Percentiles rank a stretch among this genome's conserved stretches.
Evolutionary conservation across 2,113 vertebrate genomes (phyloP).

Genomic region (Brachypteracias leptosomus): DNA sequence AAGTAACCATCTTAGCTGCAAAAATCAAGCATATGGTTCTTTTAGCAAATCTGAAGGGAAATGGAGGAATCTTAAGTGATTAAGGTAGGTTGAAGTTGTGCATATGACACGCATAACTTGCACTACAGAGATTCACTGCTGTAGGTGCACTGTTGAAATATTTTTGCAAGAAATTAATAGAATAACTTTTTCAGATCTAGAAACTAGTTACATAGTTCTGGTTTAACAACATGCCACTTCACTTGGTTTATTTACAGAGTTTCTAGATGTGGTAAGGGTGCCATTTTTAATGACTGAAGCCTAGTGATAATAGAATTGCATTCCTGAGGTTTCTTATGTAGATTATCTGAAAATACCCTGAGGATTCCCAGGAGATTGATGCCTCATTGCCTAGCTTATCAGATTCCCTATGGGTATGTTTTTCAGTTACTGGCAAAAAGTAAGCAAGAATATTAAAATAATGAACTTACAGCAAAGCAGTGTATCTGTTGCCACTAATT

Average conservation of each 20-base stretch:
- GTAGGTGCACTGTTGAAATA: not conserved
- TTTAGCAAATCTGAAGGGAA: not conserved
- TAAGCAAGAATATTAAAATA: not conserved
- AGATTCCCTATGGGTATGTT: not conserved
- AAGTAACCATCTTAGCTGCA: not conserved
- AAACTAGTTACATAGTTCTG: not conserved
- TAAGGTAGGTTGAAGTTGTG: not conserved
- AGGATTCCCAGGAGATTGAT: not conserved
- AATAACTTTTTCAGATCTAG: not conserved
- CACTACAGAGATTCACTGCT: not conserved
- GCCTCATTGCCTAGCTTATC: not conserved
- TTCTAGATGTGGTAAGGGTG: not conserved
- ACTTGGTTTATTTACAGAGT: not conserved
- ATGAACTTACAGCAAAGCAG: not conserved
- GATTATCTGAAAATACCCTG: not conserved
- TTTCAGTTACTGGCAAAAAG: not conserved
- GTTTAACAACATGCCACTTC: not conserved
- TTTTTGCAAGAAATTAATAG: not conserved
- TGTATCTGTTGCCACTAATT: not conserved
- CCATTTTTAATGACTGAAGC: not conserved
- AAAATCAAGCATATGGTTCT: not conserved
- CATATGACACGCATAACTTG: not conserved
- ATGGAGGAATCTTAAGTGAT: not conserved
- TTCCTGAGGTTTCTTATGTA: not conserved
- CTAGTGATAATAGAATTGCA: not conserved